Conservation (phyloP, 2,888 invertebrate genomes). For the Pollenia griseotomentosa region DNA sequence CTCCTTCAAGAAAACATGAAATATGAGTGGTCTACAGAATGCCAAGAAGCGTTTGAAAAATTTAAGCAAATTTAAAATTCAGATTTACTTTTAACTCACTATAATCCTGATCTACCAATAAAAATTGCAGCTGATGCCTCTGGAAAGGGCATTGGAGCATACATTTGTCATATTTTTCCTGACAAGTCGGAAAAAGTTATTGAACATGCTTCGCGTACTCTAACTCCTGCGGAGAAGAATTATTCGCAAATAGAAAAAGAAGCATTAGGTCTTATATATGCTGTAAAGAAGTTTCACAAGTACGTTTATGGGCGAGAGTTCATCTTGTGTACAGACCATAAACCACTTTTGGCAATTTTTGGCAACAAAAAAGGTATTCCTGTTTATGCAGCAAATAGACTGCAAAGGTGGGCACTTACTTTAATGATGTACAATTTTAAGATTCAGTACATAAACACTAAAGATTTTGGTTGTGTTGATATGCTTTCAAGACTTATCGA, state of each 20-base stretch:
- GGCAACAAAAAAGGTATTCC: conserved; percentile 50
- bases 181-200: too few species aligned
- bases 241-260: conserved; percentile 26
- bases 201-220: background rate
- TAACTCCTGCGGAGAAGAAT: conserved; percentile 16
- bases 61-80: conserved; percentile 5
- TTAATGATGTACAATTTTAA: too few species aligned
- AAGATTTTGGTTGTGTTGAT: conserved; percentile 26
- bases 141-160: too few species aligned
- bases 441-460: background rate
- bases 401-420: too few species aligned
- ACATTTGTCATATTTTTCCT: too few species aligned
- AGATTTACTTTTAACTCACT: conserved; percentile 16
- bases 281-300: background rate
- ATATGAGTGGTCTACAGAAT: background rate
- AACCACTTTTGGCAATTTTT: conserved; percentile 57
- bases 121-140: background rate
- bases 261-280: background rate
- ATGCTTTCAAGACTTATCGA: conserved; percentile 1
- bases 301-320: conserved; percentile 35
- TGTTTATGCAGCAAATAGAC: conserved; percentile 45
- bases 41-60: background rate
- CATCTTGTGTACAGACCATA: conserved; percentile 49
- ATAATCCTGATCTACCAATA: conserved; percentile 3
- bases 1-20: conserved; percentile 10